Percentiles rank a stretch among this genome's conserved stretches.
These are phyloP conservation scores for Ciconia nigra DNA, from an alignment of 2,797 vertebrate genomes.

Conservation along the genomic window DNA sequence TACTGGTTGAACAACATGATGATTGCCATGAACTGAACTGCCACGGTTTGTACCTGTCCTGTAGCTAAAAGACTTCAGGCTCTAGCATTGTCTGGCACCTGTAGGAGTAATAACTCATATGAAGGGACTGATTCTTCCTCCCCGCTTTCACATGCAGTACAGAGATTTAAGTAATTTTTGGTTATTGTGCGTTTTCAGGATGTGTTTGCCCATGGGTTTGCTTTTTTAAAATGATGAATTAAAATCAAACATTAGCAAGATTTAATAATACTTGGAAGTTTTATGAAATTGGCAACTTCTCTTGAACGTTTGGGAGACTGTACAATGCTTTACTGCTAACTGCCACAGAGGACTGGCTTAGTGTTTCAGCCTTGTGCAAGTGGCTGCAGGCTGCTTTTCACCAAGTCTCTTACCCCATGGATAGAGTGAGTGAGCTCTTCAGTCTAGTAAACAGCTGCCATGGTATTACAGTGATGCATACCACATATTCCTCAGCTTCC, in stretches of 20 bases:
- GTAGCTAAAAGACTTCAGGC: background rate
- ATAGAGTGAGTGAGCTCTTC: background rate
- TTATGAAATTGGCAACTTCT: background rate
- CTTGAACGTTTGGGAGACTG: slow-evolving; percentile 43
- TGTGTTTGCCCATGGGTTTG: background rate
- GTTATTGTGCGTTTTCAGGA: background rate
- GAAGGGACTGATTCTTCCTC: background rate
- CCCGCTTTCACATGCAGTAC: background rate
- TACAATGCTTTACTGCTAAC: background rate
- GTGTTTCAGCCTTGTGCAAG: slow-evolving; percentile 15
- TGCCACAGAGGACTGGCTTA: slow-evolving; percentile 39
- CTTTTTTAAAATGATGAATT: background rate
- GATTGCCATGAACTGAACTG: background rate
- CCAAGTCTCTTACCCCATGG: background rate
- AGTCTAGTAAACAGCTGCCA: slow-evolving; percentile 65
- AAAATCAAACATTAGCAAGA: background rate
- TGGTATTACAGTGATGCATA: slow-evolving; percentile 59
- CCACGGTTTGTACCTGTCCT: background rate
- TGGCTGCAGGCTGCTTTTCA: background rate
- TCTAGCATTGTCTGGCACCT: background rate
- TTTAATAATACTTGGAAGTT: background rate
- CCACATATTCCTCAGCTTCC: slow-evolving; percentile 44
- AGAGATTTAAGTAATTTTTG: background rate
- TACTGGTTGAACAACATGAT: background rate
- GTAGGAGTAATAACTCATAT: background rate